phyloP scores from a whole-genome alignment of 2,797 vertebrate genomes.

The Babyrousa celebensis region DNA sequence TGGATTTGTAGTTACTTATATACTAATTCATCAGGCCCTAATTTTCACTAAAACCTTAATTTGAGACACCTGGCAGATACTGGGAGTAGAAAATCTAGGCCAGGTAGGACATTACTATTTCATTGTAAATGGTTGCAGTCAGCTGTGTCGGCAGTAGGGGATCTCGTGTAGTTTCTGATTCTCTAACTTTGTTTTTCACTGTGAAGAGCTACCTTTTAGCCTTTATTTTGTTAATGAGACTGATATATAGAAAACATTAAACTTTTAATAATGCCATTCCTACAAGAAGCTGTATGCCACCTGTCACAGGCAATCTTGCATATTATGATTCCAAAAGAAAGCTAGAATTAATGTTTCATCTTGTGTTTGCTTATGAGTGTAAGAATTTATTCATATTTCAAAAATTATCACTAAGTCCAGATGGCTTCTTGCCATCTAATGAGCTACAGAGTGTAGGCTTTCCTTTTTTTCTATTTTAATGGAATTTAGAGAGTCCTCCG shows the following conservation, averaged over 20 bases:
- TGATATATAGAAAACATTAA: constrained; percentile 9
- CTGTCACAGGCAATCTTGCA: not conserved
- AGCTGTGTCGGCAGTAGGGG: not conserved
- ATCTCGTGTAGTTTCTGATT: constrained; percentile 25
- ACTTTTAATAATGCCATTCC: not conserved
- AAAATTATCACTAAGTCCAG: not conserved
- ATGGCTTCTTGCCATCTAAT: constrained; percentile 7
- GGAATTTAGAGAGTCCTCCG: constrained; percentile 13
- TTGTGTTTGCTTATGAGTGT: constrained; percentile 30
- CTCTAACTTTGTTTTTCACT: constrained; percentile 36
- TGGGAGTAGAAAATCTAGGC: not conserved
- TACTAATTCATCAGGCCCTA: not conserved
- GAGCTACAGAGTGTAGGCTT: not conserved
- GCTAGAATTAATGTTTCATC: constrained; percentile 31
- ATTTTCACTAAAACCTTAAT: constrained; percentile 59
- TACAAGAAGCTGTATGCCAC: constrained; percentile 9
- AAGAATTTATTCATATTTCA: constrained; percentile 34
- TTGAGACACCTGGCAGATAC: constrained; percentile 20
- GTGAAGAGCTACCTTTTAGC: not conserved
- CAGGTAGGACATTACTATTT: not conserved
- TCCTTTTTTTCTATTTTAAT: not conserved
- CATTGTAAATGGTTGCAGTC: not conserved
- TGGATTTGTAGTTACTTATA: constrained; percentile 50
- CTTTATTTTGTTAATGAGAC: constrained; percentile 51
- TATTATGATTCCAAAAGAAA: constrained; percentile 57